Base-by-base conservation (phyloP, 2,888 invertebrate species). In the Drosophila hamatofila region DNA sequence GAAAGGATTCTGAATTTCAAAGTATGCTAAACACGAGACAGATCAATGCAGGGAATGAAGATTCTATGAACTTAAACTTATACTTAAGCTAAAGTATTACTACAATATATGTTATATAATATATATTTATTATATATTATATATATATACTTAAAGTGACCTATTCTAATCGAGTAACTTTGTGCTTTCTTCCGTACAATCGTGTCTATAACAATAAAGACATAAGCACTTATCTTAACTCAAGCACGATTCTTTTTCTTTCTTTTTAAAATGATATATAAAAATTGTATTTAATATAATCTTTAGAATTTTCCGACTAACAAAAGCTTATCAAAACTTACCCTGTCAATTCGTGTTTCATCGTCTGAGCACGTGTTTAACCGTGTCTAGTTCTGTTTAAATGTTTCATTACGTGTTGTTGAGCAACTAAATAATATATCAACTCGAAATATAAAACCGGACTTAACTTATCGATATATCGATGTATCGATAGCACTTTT, bases 171-270 rank as follows among this genome's bases (percentile, higher is more conserved):
- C n/a, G 39, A n/a, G n/a, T 1, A 11, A 11, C 2, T 14, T 23
- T 23, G 44, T 44, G 44, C 14, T 14, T 9, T 9, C 4, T 11
- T n/a, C 11, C 11, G 11, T 11, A n/a, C 9, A 7, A 14, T 6
- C 25, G 0, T 25, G 9, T 25, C 2, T n/a, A 9, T 14, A 21
- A 6, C 12, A 2, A 1, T 2, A 0, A n/a, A 8, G n/a, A n/a
- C n/a, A 9, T 9, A 23, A 42, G 21, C 7, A 14, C 3, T 21
- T 14, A 6, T 25, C 46, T n/a, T n/a, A 46, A 2, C 14, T 9
- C 9, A 23, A 16, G 16, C 46, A 46, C 16, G 25, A 16, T 46
- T 27, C 16, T 25, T 25, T 27, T n/a, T 25, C 16, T 23, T 18
- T 41, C 11, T 4, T 21, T 1, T 23, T 35, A 14, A 44, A 14